Evolutionary conservation across 2,113 vertebrate species (phyloP), one percentile per base, ranked within the genome.

Genomic region (Lontra canadensis): DNA sequence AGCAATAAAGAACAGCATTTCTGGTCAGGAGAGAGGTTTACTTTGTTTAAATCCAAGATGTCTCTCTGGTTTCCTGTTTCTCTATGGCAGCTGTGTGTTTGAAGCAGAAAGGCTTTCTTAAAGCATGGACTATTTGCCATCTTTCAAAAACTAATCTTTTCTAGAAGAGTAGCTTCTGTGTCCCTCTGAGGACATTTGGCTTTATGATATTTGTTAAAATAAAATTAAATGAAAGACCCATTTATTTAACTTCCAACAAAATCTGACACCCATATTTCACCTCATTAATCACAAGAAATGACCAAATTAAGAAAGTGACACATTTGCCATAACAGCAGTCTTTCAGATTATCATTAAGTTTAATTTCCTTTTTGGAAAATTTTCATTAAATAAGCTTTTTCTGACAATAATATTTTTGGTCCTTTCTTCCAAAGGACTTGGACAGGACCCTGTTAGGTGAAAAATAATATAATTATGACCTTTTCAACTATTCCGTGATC

Each of bases 211-310:
- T 92, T 93, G 31, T 93, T 96, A 94, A 90, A 95, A 91, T 92
- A 71, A 82, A 94, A 78, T 84, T 81, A 95, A 47, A 17, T 86
- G 49, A 95, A 82, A 84, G 44, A 96, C 57, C 17, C 42, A 89
- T 95, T 95, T 94, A 93, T 96, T 94, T 98, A 92, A 42, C 26
- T 94, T 78, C 42, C 61, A 76, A 57, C 44, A 84, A 94, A 94
- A 80, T 31, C 31, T 95, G 71, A 90, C 42, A 44, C n/a, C 9
- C 17, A 26, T 11, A 59, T 61, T 81, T 92, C 44, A 93, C 23
- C 52, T 94, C 69, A 85, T 96, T 89, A 81, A 94, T 96, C 94
- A 86, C 2, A 93, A 96, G 57, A 90, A 92, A 86, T 96, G 90
- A 93, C 65, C 65, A 92, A 78, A 81, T 97, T 55, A 90, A 65